phyloP scores from a whole-genome alignment of 2,797 vertebrate genomes.

The Sparus aurata region DNA sequence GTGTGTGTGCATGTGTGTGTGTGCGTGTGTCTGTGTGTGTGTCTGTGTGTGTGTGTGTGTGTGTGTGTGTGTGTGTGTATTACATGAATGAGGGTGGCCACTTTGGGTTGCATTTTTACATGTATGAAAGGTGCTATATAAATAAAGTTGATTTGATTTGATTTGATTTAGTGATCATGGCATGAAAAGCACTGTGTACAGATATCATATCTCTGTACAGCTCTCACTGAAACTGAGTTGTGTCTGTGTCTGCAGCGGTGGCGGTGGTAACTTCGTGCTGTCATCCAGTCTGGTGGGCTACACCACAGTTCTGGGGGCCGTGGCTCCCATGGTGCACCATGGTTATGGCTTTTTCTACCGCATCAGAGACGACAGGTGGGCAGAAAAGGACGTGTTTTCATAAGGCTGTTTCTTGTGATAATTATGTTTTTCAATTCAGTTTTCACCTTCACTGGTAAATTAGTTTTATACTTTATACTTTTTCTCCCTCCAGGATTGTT shows the following conservation, averaged over 20 bases:
- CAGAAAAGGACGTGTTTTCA: not conserved
- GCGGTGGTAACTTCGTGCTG: conserved; percentile 95
- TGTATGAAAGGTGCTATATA: too few species aligned
- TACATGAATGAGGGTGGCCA: too few species aligned
- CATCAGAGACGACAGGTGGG: conserved; percentile 95
- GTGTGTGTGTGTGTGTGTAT: too few species aligned
- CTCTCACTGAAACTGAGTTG: conserved; percentile 10
- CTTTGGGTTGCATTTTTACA: too few species aligned
- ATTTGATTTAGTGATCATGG: too few species aligned
- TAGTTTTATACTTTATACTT: not conserved
- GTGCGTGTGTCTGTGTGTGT: too few species aligned
- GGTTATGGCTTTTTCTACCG: conserved; percentile 97
- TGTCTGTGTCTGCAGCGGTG: conserved; percentile 88
- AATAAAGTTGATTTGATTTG: too few species aligned
- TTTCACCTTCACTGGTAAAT: too few species aligned
- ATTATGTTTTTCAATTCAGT: not conserved
- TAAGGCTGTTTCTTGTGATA: not conserved
- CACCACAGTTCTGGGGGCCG: conserved; percentile 86
- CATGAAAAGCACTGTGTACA: not conserved
- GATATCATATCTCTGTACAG: not conserved
- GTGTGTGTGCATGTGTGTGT: too few species aligned
- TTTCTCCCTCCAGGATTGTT: conserved; percentile 85
- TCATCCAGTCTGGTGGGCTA: conserved; percentile 96
- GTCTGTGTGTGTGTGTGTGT: too few species aligned
- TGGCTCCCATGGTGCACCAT: conserved; percentile 91